phyloP scores from a whole-genome alignment of 2,888 invertebrate species.

The Melinaea marsaeus region DNA sequence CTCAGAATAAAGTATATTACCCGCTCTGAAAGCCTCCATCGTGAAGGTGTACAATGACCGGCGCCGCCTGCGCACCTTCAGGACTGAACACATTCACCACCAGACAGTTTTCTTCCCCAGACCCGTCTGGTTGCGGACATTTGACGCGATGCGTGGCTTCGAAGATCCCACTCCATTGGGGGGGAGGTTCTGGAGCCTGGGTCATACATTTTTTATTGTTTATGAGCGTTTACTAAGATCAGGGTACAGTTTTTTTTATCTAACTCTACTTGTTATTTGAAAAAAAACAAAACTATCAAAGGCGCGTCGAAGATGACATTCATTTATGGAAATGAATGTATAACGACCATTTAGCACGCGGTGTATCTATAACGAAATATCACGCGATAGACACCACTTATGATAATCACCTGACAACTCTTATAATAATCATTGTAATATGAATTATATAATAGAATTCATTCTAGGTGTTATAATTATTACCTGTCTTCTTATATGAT shows the following conservation, averaged over 20 bases:
- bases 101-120: constrained; percentile 63
- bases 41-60: constrained; percentile 65
- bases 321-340: too few species aligned
- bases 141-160: constrained; percentile 62
- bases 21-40: constrained; percentile 66
- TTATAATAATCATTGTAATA: too few species aligned
- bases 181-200: constrained; percentile 55
- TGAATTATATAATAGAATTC: too few species aligned
- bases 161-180: constrained; percentile 62
- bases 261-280: too few species aligned
- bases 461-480: too few species aligned
- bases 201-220: not conserved
- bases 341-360: too few species aligned
- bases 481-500: too few species aligned
- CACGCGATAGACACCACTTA: too few species aligned
- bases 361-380: too few species aligned
- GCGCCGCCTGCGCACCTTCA: constrained; percentile 37
- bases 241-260: not conserved
- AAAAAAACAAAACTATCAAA: too few species aligned
- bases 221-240: not conserved
- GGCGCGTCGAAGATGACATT: too few species aligned
- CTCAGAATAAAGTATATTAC: constrained; percentile 38
- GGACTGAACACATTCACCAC: constrained; percentile 66
- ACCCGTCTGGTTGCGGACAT: constrained; percentile 52
- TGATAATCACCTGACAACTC: too few species aligned